Evolutionary conservation across 2,797 vertebrate species (phyloP).

Genomic region (Selene dorsalis): DNA sequence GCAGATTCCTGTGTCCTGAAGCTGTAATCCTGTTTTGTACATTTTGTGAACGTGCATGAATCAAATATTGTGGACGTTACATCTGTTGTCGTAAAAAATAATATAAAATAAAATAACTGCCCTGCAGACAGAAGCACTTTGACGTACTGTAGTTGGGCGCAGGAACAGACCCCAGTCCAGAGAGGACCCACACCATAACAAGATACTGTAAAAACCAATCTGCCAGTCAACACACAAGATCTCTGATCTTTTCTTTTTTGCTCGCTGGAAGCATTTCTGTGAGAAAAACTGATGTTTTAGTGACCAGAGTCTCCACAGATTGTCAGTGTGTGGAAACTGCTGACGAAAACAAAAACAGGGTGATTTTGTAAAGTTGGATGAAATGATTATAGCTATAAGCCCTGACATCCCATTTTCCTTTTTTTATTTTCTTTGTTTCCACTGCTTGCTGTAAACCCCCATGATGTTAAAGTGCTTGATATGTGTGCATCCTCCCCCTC

Average conservation of each 20-base stretch:
- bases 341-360: slow-evolving; percentile 56
- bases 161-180: slow-evolving; percentile 44
- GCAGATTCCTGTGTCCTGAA: slow-evolving; percentile 43
- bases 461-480: slow-evolving; percentile 81
- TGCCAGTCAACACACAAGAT: background rate
- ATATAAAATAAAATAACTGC: background rate
- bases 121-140: slow-evolving; percentile 66
- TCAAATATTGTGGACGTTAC: slow-evolving; percentile 53
- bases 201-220: slow-evolving; percentile 9
- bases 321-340: slow-evolving; percentile 41
- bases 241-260: slow-evolving; percentile 24
- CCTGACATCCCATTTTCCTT: slow-evolving; percentile 70
- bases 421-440: slow-evolving; percentile 53
- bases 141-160: slow-evolving; percentile 32
- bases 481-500: slow-evolving; percentile 71
- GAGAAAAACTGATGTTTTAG: slow-evolving; percentile 33
- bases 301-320: slow-evolving; percentile 53
- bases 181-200: slow-evolving; percentile 27
- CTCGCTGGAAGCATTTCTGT: slow-evolving; percentile 42
- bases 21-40: slow-evolving; percentile 61
- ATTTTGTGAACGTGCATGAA: slow-evolving; percentile 76
- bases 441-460: slow-evolving; percentile 77
- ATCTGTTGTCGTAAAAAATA: slow-evolving; percentile 45
- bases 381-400: slow-evolving; percentile 50
- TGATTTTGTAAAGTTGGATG: slow-evolving; percentile 77